A percentile compares a stretch with the other conserved stretches of the same genome.
phyloP scores from a whole-genome alignment of 2,113 vertebrate genomes.

The Struthio camelus region DNA sequence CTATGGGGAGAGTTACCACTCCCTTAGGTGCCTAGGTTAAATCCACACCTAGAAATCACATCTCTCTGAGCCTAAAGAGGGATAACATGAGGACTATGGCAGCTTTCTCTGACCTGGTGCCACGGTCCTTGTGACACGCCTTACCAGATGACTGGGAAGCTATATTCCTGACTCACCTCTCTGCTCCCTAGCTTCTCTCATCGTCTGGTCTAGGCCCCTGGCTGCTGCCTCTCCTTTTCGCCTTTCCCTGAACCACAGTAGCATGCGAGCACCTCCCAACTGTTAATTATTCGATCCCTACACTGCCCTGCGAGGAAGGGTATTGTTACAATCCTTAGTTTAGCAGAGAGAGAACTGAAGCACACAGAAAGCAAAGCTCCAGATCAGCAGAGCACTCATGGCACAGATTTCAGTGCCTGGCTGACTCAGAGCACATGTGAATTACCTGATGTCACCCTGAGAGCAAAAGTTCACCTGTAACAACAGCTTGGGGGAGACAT shows the following conservation, averaged over 20 bases:
- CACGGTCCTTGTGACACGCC: neutral
- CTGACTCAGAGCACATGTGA: conserved; percentile 13
- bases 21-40: accelerated
- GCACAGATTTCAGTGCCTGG: neutral
- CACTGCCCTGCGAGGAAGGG: neutral
- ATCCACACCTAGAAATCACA: neutral
- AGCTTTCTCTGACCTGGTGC: neutral
- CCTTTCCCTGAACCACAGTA: neutral
- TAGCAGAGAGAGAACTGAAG: neutral
- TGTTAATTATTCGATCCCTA: neutral
- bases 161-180: neutral
- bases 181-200: neutral
- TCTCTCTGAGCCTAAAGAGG: accelerated
- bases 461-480: neutral
- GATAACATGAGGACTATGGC: neutral
- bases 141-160: accelerated
- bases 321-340: neutral
- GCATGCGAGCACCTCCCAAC: accelerated
- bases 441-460: conserved; percentile 5
- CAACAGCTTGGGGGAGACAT: neutral
- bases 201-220: neutral
- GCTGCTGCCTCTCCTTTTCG: neutral
- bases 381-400: neutral
- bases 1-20: neutral
- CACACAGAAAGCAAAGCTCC: neutral